Evolutionary conservation across 2,888 invertebrate genomes (phyloP).

Genomic region (Diarsia rubi): DNA sequence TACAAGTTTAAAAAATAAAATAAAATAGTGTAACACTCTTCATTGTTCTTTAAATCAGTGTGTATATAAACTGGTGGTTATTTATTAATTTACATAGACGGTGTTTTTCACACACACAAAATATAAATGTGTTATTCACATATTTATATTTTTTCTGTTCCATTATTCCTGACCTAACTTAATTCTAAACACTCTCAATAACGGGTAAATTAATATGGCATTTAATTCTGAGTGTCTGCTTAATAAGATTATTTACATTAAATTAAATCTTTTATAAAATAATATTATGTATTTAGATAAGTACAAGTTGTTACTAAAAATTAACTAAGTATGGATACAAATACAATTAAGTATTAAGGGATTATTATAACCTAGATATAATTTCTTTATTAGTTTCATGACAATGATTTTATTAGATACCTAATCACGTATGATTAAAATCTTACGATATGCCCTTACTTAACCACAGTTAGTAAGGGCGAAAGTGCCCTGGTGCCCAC

Average conservation of each 20-base stretch:
- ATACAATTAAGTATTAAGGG: constrained; percentile 39
- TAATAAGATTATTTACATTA: constrained; percentile 78
- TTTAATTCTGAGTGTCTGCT: constrained; percentile 78
- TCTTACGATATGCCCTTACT: background rate
- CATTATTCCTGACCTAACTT: constrained; percentile 54
- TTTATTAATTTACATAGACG: constrained; percentile 45
- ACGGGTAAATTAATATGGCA: constrained; percentile 87
- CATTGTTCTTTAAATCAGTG: constrained; percentile 7
- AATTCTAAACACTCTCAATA: constrained; percentile 70
- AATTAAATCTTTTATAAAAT: constrained; percentile 56
- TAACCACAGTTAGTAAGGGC: background rate
- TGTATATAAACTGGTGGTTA: constrained; percentile 17
- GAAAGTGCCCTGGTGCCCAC: background rate
- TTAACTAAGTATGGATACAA: constrained; percentile 62
- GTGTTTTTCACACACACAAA: constrained; percentile 60
- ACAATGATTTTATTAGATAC: constrained; percentile 44
- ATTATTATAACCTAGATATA: constrained; percentile 38
- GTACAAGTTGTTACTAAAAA: constrained; percentile 68
- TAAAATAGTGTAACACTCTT: too few species aligned
- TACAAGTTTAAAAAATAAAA: too few species aligned
- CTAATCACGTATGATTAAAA: constrained; percentile 5
- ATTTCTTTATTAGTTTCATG: constrained; percentile 49
- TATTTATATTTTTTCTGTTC: constrained; percentile 39
- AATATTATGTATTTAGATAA: constrained; percentile 51
- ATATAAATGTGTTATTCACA: too few species aligned